Percentiles rank a stretch among this genome's conserved stretches.
These are phyloP conservation scores for Lacanobia wlatinum DNA, from an alignment of 2,888 invertebrate genomes.

Conservation along the genomic window DNA sequence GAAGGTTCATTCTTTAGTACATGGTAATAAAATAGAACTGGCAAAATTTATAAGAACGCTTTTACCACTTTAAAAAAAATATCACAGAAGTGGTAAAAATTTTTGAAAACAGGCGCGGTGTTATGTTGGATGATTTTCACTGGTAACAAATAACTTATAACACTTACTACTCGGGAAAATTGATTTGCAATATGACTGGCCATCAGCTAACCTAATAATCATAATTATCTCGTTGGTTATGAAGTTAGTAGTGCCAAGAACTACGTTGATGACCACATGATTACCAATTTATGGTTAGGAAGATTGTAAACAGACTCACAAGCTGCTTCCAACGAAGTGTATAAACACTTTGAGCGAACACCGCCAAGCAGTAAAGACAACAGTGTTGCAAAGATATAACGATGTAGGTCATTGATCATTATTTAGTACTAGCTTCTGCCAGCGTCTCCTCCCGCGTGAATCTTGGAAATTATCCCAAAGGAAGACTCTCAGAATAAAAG, in stretches of 20 bases:
- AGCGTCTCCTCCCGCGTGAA: too few relatives aligned
- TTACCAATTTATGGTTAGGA: slow-evolving; percentile 32
- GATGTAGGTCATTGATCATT: slow-evolving; percentile 27
- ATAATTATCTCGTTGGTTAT: slow-evolving; percentile 7
- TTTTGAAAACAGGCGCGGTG: too few relatives aligned
- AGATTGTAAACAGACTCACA: slow-evolving; percentile 41
- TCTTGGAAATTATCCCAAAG: too few relatives aligned
- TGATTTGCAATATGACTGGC: neutral
- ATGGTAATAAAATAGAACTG: too few relatives aligned
- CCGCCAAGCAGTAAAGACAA: slow-evolving; percentile 33
- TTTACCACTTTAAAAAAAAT: too few relatives aligned
- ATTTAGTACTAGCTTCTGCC: neutral
- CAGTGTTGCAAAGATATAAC: slow-evolving; percentile 39
- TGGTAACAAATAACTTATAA: neutral
- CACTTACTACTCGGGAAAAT: neutral
- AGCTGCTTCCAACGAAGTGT: neutral
- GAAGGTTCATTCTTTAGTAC: too few relatives aligned
- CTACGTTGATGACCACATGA: slow-evolving; percentile 37
- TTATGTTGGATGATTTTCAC: too few relatives aligned
- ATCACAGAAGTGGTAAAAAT: too few relatives aligned
- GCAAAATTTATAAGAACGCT: neutral
- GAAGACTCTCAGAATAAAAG: too few relatives aligned
- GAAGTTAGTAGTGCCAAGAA: slow-evolving; percentile 29
- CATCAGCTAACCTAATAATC: slow-evolving; percentile 2
- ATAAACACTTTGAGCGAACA: slow-evolving; percentile 30